Conservation (phyloP, 2,797 vertebrate species). For the Coregonus ussuriensis region DNA sequence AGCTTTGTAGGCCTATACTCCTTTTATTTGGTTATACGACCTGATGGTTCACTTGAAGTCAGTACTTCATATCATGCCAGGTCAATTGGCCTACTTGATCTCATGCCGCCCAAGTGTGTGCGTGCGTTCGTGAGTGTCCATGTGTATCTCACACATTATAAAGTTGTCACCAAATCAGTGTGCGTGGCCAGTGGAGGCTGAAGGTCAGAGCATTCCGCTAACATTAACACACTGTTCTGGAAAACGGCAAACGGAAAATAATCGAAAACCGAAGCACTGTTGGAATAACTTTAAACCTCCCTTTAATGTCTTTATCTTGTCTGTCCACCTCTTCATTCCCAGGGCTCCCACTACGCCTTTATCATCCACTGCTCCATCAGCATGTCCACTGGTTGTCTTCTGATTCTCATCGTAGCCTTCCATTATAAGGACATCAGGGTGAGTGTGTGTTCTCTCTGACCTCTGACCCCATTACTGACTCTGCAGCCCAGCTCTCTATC, state of each 20-base stretch:
- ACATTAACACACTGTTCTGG: background rate
- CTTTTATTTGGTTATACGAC: background rate
- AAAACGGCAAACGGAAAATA: background rate
- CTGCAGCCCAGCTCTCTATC: background rate
- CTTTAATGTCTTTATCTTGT: background rate
- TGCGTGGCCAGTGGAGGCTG: background rate
- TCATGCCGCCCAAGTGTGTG: background rate
- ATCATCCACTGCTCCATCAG: slow-evolving; percentile 85
- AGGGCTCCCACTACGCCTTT: slow-evolving; percentile 70
- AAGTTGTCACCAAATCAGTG: background rate
- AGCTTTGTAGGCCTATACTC: background rate
- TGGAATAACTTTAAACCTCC: background rate
- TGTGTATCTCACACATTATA: slow-evolving; percentile 2
- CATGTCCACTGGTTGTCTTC: slow-evolving; percentile 82
- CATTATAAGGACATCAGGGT: slow-evolving; percentile 90
- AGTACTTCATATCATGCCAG: background rate
- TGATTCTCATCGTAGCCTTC: slow-evolving; percentile 85
- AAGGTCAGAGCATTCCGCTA: slow-evolving; percentile 4
- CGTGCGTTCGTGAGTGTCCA: background rate
- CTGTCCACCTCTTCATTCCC: background rate
- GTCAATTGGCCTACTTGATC: background rate
- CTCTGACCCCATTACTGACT: slow-evolving; percentile 24
- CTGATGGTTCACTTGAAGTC: background rate
- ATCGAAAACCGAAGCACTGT: background rate
- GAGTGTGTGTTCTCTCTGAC: slow-evolving; percentile 54